phyloP scores from a whole-genome alignment of 2,113 vertebrate species.

The Thryonomys swinderianus region DNA sequence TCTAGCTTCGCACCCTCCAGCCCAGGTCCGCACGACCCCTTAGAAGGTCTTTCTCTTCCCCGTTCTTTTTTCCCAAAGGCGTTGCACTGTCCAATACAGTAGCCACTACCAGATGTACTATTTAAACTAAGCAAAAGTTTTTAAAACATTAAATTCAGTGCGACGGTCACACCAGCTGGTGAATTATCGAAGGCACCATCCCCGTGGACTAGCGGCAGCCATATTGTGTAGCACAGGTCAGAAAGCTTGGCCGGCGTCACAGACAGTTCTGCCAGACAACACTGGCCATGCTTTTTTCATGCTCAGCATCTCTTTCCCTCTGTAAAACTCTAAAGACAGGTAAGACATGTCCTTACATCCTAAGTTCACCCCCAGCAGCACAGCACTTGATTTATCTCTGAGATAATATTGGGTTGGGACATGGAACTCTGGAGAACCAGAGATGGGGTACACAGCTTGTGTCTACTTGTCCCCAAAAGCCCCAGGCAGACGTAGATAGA shows the following conservation, averaged over 20 bases:
- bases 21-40: neutral
- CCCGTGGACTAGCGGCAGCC: neutral
- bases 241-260: rapidly evolving
- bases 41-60: neutral
- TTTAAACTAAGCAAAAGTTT: neutral
- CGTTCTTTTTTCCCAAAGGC: neutral
- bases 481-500: neutral
- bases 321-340: neutral
- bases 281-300: neutral
- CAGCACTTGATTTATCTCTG: neutral
- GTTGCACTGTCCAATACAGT: too few species aligned
- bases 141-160: neutral
- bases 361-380: neutral
- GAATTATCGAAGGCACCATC: neutral
- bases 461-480: neutral
- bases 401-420: neutral
- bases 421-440: neutral
- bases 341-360: neutral
- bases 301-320: neutral
- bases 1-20: neutral
- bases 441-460: neutral
- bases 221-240: rapidly evolving
- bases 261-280: neutral
- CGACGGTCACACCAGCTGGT: rapidly evolving
- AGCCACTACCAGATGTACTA: neutral